A percentile compares a stretch with the other conserved stretches of the same genome.
Conservation (phyloP, 92 coral and sea anemone species). For the Desmophyllum pertusum region DNA sequence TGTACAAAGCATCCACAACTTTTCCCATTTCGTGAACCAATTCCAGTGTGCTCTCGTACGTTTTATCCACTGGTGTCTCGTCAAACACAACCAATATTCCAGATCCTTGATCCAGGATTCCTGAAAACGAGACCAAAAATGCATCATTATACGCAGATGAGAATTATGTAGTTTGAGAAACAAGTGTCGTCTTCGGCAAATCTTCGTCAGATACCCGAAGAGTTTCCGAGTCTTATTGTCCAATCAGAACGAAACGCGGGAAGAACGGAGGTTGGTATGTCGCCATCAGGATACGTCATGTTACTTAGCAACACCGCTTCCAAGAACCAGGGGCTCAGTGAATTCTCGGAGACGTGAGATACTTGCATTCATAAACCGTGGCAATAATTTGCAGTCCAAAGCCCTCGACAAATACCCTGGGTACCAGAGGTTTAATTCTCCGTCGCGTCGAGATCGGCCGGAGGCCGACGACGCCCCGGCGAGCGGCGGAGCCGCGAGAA, state of each 20-base stretch:
- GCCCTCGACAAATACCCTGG: no score
- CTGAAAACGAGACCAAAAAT: constrained; percentile 33
- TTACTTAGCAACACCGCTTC: background rate
- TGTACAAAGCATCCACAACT: constrained; percentile 96
- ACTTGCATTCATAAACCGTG: no score
- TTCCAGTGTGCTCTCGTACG: constrained; percentile 93
- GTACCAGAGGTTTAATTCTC: no score
- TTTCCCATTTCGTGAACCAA: constrained; percentile 93
- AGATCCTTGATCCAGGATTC: constrained; percentile 97
- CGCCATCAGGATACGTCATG: background rate
- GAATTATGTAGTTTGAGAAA: background rate
- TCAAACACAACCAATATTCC: constrained; percentile 95
- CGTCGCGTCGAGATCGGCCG: no score
- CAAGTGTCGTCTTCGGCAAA: background rate
- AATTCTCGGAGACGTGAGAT: no score
- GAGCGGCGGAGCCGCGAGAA: no score
- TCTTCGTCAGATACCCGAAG: background rate
- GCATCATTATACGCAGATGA: background rate
- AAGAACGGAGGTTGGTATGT: background rate
- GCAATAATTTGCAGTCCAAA: no score
- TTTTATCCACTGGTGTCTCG: constrained; percentile 90
- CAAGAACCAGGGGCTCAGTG: background rate
- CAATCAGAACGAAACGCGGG: background rate
- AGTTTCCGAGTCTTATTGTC: background rate
- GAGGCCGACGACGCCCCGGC: no score